Evolutionary conservation across 2,113 vertebrate species (phyloP).

Genomic region (Chunga burmeisteri): DNA sequence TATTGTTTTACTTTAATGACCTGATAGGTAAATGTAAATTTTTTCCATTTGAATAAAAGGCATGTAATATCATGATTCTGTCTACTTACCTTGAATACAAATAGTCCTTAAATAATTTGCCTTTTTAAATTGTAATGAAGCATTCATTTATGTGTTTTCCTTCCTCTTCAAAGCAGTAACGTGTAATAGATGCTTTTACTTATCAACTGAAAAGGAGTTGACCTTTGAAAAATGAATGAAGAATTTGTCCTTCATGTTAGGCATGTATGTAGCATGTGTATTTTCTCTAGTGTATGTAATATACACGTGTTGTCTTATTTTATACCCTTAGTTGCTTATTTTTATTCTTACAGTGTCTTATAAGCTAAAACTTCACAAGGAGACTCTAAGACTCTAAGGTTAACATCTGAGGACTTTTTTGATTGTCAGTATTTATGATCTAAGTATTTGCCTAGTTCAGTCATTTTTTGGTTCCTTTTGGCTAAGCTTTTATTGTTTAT

Average conservation of each 20-base stretch:
- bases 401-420: neutral
- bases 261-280: neutral
- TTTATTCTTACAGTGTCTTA: neutral
- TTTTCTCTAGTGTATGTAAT: neutral
- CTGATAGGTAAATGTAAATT: constrained; percentile 27
- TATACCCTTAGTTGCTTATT: neutral
- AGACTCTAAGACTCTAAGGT: neutral
- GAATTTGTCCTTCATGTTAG: neutral
- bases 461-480: neutral
- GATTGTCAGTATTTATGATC: neutral
- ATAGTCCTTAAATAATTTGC: constrained; percentile 25
- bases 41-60: constrained; percentile 34
- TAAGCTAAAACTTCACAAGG: neutral
- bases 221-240: neutral
- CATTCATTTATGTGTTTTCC: constrained; percentile 5
- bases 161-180: neutral
- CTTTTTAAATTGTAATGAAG: constrained; percentile 3
- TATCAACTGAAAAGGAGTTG: neutral
- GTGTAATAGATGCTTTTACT: neutral
- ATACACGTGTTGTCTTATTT: neutral
- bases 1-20: constrained; percentile 7
- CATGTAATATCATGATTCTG: neutral
- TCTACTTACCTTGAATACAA: constrained; percentile 19
- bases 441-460: neutral
- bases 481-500: neutral